Percentiles rank a stretch among this genome's conserved stretches.
Conservation (phyloP, 2,113 vertebrate species). For the Ornithorhynchus anatinus region DNA sequence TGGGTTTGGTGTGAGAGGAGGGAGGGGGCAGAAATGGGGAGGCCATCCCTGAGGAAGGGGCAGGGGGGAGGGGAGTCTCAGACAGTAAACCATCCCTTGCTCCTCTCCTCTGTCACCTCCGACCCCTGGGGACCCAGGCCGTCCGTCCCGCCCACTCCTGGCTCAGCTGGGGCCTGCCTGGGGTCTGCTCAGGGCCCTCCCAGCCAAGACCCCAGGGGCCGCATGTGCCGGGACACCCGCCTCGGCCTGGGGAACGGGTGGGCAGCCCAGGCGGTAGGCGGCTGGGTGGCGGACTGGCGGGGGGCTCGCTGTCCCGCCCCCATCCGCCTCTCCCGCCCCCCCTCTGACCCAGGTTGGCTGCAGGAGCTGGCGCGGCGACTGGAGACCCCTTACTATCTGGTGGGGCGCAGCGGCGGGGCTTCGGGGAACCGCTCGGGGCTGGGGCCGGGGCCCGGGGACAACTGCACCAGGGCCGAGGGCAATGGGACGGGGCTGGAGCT, state of each 20-base stretch:
- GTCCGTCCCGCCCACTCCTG: background rate
- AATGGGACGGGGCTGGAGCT: slow-evolving; percentile 56
- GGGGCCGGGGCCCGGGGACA: slow-evolving; percentile 1
- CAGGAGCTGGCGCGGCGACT: slow-evolving; percentile 69
- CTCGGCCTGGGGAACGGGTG: too few species aligned
- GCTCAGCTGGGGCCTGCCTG: background rate
- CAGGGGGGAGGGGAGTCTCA: too few species aligned
- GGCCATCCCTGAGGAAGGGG: too few species aligned
- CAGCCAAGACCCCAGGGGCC: too few species aligned
- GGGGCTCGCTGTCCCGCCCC: background rate
- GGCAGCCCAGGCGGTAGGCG: too few species aligned
- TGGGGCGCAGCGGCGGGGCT: slow-evolving; percentile 23
- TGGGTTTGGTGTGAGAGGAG: background rate
- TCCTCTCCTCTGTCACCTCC: too few species aligned
- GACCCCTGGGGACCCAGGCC: background rate
- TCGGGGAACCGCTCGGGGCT: slow-evolving; percentile 42
- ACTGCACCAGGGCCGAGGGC: slow-evolving; percentile 45
- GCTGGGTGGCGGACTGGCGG: background rate
- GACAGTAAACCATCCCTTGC: too few species aligned
- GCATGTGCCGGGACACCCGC: too few species aligned
- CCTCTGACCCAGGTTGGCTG: slow-evolving; percentile 59
- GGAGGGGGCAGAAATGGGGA: too few species aligned
- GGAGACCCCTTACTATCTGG: slow-evolving; percentile 68
- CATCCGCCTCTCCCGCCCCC: background rate
- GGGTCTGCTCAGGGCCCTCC: background rate